Percentiles rank a stretch among this genome's conserved stretches.
Evolutionary conservation across 2,888 invertebrate species (phyloP).

Genomic region (Latrodectus hesperus): DNA sequence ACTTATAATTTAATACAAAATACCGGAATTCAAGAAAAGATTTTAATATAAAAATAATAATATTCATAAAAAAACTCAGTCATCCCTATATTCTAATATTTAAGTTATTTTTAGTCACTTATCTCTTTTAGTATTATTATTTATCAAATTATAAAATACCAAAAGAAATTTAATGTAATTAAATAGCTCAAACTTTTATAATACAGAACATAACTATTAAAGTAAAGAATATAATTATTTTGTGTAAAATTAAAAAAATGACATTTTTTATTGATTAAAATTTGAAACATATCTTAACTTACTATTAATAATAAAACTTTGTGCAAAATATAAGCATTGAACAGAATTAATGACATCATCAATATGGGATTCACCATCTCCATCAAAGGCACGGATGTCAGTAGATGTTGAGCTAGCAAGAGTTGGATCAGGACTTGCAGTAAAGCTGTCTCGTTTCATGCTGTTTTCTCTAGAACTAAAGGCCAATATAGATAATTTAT

Average conservation of each 20-base stretch:
- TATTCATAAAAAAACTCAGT: background rate
- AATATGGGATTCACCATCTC: slow-evolving; percentile 92
- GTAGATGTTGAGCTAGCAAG: slow-evolving; percentile 60
- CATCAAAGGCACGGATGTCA: slow-evolving; percentile 79
- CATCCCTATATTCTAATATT: too few relatives aligned
- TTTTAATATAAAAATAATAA: background rate
- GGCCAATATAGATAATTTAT: background rate
- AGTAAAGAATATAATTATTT: too few relatives aligned
- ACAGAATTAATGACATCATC: slow-evolving; percentile 95
- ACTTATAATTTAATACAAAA: background rate
- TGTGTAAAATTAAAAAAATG: background rate
- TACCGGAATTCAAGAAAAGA: background rate
- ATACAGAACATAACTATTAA: background rate
- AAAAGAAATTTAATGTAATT: background rate
- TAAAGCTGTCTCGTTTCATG: slow-evolving; percentile 58
- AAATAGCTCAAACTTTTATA: background rate
- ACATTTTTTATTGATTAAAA: background rate
- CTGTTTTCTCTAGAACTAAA: slow-evolving; percentile 42
- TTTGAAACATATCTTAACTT: slow-evolving; percentile 74
- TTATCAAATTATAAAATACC: background rate
- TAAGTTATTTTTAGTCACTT: too few relatives aligned
- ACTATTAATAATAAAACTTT: slow-evolving; percentile 94
- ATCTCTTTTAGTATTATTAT: too few relatives aligned
- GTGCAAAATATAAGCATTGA: slow-evolving; percentile 93
- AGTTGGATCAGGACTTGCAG: slow-evolving; percentile 65